Conservation (phyloP, 2,888 invertebrate genomes). For the Galeruca laticollis region DNA sequence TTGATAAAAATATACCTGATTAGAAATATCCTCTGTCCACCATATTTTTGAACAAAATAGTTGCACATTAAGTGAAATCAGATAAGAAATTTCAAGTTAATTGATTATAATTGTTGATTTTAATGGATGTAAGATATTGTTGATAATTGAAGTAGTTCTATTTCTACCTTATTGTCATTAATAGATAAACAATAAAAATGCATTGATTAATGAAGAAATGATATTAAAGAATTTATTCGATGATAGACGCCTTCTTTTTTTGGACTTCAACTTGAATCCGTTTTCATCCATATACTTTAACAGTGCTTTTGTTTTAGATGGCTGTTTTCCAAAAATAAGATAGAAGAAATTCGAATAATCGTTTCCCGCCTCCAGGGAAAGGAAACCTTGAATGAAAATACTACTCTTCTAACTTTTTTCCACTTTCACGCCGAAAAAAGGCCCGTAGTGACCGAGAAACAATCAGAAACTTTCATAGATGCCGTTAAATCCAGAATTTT, state of each 20-base stretch:
- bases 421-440: slow-evolving; percentile 44
- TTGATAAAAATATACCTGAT: too few species aligned
- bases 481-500: slow-evolving; percentile 70
- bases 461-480: slow-evolving; percentile 57
- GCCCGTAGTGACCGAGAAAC: slow-evolving; percentile 58
- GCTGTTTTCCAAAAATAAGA: slow-evolving; percentile 74
- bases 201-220: too few species aligned
- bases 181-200: too few species aligned
- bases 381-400: slow-evolving; percentile 64
- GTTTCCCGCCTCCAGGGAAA: slow-evolving; percentile 71
- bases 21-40: too few species aligned
- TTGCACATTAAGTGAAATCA: too few species aligned
- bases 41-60: too few species aligned
- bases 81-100: too few species aligned
- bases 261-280: neutral
- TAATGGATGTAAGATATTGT: too few species aligned
- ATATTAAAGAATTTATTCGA: too few species aligned
- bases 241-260: slow-evolving; percentile 40
- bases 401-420: slow-evolving; percentile 58
- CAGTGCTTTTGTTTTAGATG: slow-evolving; percentile 69
- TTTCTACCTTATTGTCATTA: too few species aligned
- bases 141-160: too few species aligned
- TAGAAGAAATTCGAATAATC: slow-evolving; percentile 70
- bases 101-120: too few species aligned
- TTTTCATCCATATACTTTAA: neutral